Evolutionary conservation across 2,888 invertebrate species (phyloP).

Genomic region (Himalopsyche japonica): DNA sequence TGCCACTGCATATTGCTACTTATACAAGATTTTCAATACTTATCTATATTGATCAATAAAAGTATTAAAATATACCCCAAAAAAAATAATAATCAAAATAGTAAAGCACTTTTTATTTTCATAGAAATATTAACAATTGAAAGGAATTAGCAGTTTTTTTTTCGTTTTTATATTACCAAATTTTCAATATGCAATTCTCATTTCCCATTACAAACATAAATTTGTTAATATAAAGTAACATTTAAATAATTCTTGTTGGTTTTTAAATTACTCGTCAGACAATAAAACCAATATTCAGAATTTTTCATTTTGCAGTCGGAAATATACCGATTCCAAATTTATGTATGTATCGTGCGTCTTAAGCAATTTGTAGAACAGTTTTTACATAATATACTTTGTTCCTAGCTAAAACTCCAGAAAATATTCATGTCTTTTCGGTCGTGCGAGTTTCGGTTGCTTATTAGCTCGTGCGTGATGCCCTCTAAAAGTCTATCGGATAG

Average conservation of each 20-base stretch:
- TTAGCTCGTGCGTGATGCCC: background rate
- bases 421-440: background rate
- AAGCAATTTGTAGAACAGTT: background rate
- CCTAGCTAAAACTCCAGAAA: background rate
- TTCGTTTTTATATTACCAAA: too few relatives aligned
- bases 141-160: too few relatives aligned
- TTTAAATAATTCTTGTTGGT: background rate
- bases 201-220: too few relatives aligned
- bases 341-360: background rate
- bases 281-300: background rate
- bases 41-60: too few relatives aligned
- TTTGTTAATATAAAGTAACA: too few relatives aligned
- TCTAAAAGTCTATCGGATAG: background rate
- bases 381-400: background rate
- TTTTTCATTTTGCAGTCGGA: background rate
- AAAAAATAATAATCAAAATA: too few relatives aligned
- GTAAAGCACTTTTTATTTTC: too few relatives aligned
- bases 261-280: background rate
- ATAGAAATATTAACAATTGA: too few relatives aligned
- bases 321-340: background rate
- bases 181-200: too few relatives aligned
- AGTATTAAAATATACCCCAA: too few relatives aligned
- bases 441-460: background rate
- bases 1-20: too few relatives aligned
- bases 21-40: too few relatives aligned